These are phyloP conservation scores for Tenodera sinensis DNA, from an alignment of 2,888 invertebrate genomes.

Conservation along the genomic window DNA sequence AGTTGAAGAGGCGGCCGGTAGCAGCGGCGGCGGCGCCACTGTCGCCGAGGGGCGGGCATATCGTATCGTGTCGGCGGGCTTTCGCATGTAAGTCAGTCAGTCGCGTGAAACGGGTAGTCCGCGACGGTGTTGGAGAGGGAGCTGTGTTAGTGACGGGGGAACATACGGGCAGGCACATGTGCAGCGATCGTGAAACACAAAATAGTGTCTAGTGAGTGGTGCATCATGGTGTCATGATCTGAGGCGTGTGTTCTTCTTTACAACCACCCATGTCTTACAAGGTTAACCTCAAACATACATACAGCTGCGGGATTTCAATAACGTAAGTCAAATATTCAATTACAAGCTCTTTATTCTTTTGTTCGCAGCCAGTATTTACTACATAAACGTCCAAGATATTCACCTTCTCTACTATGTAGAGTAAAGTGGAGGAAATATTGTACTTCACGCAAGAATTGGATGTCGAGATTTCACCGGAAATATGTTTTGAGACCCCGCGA, in stretches of 20 bases:
- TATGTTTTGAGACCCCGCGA: too few species aligned
- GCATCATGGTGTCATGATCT: not conserved
- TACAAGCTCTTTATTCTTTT: too few species aligned
- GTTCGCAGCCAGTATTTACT: too few species aligned
- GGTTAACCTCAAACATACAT: too few species aligned
- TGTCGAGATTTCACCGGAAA: too few species aligned
- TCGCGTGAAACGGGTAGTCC: not conserved
- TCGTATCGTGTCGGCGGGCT: not conserved
- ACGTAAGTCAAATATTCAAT: too few species aligned
- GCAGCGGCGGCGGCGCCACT: not conserved
- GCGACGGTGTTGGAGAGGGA: not conserved
- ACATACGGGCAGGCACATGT: not conserved
- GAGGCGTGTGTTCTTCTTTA: not conserved
- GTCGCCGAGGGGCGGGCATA: not conserved
- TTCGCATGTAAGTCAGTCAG: not conserved
- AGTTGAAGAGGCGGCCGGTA: not conserved
- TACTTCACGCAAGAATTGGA: too few species aligned
- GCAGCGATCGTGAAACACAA: not conserved
- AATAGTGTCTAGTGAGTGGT: not conserved
- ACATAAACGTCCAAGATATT: too few species aligned
- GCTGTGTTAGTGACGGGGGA: not conserved
- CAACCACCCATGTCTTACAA: too few species aligned
- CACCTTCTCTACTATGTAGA: too few species aligned
- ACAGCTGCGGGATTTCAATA: too few species aligned
- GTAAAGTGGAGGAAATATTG: too few species aligned